Percentiles rank a stretch among this genome's conserved stretches.
Conservation (phyloP, 2,113 vertebrate genomes). For the Scophthalmus maximus region DNA sequence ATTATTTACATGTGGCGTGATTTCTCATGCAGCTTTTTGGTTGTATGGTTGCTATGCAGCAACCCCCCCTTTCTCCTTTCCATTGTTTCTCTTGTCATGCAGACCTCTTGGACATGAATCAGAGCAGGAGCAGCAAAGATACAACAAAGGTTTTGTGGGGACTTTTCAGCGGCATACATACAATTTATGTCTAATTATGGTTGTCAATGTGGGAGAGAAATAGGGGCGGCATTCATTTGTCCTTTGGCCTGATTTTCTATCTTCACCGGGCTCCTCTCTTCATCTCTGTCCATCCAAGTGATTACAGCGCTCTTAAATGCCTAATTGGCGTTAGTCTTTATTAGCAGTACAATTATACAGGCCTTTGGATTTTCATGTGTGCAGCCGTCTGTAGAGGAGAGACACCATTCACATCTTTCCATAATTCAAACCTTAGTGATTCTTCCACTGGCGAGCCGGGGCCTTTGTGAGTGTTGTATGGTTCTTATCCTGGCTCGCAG, state of each 20-base stretch:
- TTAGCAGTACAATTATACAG: constrained; percentile 99
- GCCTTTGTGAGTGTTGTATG: constrained; percentile 85
- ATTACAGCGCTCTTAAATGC: constrained; percentile 98
- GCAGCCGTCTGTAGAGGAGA: constrained; percentile 96
- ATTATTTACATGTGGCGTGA: not conserved
- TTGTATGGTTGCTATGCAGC: constrained; percentile 79
- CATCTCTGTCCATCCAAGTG: constrained; percentile 92
- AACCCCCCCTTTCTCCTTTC: constrained; percentile 59
- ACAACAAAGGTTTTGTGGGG: constrained; percentile 87
- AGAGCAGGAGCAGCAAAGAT: constrained; percentile 81
- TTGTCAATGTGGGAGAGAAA: constrained; percentile 93
- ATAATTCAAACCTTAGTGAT: constrained; percentile 97
- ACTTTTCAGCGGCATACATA: constrained; percentile 85
- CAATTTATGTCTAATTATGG: constrained; percentile 98
- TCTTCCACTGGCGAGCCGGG: constrained; percentile 85
- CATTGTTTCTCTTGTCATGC: constrained; percentile 42
- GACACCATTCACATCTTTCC: constrained; percentile 94
- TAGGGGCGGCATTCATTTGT: constrained; percentile 90
- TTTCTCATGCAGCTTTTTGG: constrained; percentile 46
- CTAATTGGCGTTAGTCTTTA: constrained; percentile 99
- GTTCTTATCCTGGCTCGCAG: constrained; percentile 90
- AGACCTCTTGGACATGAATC: constrained; percentile 51
- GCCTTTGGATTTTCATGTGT: constrained; percentile 93
- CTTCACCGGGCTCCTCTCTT: constrained; percentile 85
- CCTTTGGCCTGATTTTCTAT: constrained; percentile 85